Conservation (phyloP, 2,888 invertebrate species). For the Eledone cirrhosa region DNA sequence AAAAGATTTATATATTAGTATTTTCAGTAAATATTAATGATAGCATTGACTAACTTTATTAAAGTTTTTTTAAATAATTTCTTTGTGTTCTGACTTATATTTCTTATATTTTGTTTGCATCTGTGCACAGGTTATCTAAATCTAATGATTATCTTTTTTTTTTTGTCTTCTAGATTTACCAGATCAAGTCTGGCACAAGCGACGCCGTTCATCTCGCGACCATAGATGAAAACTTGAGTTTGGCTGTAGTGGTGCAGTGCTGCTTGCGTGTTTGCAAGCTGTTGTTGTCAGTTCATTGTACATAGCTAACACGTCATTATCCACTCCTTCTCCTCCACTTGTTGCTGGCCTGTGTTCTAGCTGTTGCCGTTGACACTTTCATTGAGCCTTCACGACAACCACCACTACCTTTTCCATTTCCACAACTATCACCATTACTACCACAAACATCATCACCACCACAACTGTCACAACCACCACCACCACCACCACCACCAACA, state of each 20-base stretch:
- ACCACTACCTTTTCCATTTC: not conserved
- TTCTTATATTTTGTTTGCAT: too few relatives aligned
- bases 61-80: too few relatives aligned
- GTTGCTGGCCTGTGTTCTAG: constrained; percentile 23
- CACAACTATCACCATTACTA: not conserved
- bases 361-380: constrained; percentile 5
- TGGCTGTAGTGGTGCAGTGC: constrained; percentile 1
- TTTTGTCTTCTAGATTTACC: constrained; percentile 7
- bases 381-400: not conserved
- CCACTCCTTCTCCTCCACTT: not conserved
- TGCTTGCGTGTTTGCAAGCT: constrained; percentile 15
- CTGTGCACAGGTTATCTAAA: too few relatives aligned
- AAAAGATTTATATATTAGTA: too few relatives aligned
- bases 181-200: constrained; percentile 26
- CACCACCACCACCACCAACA: not conserved
- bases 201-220: constrained; percentile 29
- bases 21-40: not conserved
- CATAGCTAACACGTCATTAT: constrained; percentile 26
- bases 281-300: constrained; percentile 25
- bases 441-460: too few relatives aligned
- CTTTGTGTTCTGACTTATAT: too few relatives aligned
- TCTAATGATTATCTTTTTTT: not conserved
- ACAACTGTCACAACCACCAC: not conserved
- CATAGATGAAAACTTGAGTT: constrained; percentile 23
- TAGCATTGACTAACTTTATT: not conserved